These are phyloP conservation scores for Dolichallabes microphthalmus DNA, from an alignment of 2,113 vertebrate genomes.

Conservation along the genomic window DNA sequence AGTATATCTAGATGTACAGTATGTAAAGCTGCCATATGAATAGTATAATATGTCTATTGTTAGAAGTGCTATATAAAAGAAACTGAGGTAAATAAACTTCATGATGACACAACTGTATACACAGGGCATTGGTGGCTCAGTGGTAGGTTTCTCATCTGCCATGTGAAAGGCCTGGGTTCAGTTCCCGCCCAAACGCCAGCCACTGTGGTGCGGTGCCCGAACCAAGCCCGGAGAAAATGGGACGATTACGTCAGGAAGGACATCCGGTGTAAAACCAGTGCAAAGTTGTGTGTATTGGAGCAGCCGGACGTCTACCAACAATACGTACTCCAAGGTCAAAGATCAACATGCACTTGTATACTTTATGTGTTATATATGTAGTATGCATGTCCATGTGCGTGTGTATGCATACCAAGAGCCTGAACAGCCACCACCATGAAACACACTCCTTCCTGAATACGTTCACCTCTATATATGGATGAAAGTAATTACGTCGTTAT, in stretches of 20 bases:
- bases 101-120: not conserved
- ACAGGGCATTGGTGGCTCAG: no score
- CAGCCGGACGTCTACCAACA: no score
- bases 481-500: not conserved
- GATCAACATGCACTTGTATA: no score
- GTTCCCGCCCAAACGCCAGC: no score
- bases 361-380: constrained; percentile 11
- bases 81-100: not conserved
- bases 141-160: no score
- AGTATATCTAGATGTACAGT: not conserved
- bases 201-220: no score
- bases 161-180: no score
- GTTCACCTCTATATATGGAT: not conserved
- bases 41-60: not conserved
- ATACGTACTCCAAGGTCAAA: no score
- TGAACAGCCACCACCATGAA: constrained; percentile 1
- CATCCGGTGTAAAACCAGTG: no score
- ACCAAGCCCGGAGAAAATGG: no score
- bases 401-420: not conserved
- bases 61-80: not conserved
- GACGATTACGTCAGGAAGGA: no score
- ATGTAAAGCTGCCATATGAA: not conserved
- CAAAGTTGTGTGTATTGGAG: no score
- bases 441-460: not conserved
- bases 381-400: constrained; percentile 39